Conservation (phyloP, 2,113 vertebrate genomes). For the Sterrhoptilus dennistouni region DNA sequence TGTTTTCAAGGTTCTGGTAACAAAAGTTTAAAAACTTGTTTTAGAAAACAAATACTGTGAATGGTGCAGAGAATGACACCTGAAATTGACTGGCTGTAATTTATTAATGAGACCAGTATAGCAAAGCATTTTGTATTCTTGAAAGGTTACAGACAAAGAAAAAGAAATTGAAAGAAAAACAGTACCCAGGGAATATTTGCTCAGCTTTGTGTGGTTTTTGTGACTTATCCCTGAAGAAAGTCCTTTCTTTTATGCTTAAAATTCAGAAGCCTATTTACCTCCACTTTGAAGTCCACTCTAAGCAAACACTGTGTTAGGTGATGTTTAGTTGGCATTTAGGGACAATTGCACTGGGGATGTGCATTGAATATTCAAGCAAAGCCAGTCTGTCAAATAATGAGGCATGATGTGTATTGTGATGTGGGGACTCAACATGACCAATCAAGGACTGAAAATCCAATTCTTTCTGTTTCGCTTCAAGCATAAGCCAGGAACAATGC, state of each 20-base stretch:
- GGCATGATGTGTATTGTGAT: neutral
- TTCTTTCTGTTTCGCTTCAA: neutral
- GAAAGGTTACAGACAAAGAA: neutral
- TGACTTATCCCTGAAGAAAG: neutral
- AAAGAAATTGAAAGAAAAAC: neutral
- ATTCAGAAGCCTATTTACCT: neutral
- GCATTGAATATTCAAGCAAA: neutral
- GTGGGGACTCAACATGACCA: neutral
- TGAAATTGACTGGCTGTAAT: neutral
- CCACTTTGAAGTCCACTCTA: neutral
- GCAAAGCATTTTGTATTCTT: neutral
- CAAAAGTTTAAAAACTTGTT: neutral
- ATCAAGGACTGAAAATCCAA: neutral
- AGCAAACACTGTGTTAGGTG: neutral
- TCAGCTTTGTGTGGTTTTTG: neutral
- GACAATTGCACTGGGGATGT: neutral
- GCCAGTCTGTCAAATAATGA: neutral
- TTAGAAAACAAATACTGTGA: neutral
- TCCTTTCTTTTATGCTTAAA: neutral
- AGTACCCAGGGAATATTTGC: neutral
- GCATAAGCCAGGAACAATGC: neutral
- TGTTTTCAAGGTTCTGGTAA: neutral
- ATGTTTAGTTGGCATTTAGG: conserved; percentile 27
- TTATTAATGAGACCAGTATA: neutral
- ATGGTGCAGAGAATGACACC: neutral